Evolutionary conservation across 2,888 invertebrate species (phyloP), one percentile per base, ranked within the genome.

Genomic region (Drosophila bunnanda): DNA sequence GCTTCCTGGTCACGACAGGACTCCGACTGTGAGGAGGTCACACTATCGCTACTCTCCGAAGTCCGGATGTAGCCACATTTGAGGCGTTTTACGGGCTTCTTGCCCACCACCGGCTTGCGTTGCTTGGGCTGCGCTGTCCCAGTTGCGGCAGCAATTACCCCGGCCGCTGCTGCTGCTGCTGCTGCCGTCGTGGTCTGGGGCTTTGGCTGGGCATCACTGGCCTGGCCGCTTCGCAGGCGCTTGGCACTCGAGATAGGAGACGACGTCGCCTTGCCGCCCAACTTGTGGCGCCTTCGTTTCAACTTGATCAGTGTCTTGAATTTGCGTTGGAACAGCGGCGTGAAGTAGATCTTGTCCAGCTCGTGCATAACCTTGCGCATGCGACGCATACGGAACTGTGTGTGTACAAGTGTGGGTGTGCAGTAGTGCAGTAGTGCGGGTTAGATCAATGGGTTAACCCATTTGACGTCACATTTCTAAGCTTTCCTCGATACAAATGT

Each of bases 331-430:
- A 90, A 89, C 8, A 89, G 62, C 15, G 91, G 91, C 50, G 89
- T 88, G 32, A 91, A 91, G 67, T 91, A 92, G 59, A 92, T 81
- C 52, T 80, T 87, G 78, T 91, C 91, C 79, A 91, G 77, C 60
- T 88, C 84, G 52, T 78, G 89, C 91, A 91, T 91, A 30, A 92
- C 77, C 65, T 90, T 91, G 52, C 89, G 89, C 82, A 89, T 80
- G 34, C 91, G 82, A 22, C 78, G 79, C 58, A 89, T 80, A 50
- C 88, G 90, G 60, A 88, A 88, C 91, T 91, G 61, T 61, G 55
- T 28, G 46, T 28, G 46, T 12, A 15, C 2, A 15, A n/a, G 20
- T 10, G 4, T 0, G 32, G n/a, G 56, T 25, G 56, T 41, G 39
- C 52, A 43, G 57, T 50, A 30, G 17, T 52, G 50, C 55, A 43